Base-by-base conservation (phyloP, 2,888 invertebrate genomes). In the Synanthedon andrenaeformis region DNA sequence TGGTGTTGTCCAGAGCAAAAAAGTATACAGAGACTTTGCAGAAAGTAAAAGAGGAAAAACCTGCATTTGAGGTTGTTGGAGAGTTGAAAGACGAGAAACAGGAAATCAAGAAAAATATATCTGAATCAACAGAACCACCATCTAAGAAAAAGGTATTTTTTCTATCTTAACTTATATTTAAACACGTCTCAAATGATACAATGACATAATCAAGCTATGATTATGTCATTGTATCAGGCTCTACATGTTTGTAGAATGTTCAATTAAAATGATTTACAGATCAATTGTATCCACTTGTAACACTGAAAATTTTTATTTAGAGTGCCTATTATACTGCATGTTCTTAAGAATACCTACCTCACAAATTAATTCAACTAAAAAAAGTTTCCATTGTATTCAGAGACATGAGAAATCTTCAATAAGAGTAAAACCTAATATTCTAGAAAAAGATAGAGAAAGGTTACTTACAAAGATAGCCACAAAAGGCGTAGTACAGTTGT, bases 401-500 rank as follows among this genome's bases (percentile, higher is more conserved):
- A 91, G 89, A 89, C 83, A 85, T 68, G 89, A 90, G 52, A 86
- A 89, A 67, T 84, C 92, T 53, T 89, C 90, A 57, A 86, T 94
- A 53, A 85, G 95, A 65, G 77, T 91, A 0, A 96, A 94, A 82
- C 96, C 96, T 49, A 90, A 92, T 55, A 89, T 92, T 60, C 77
- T 91, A 60, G 94, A 96, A 62, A 91, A 91, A 64, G 94, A 94
- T 54, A 89, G 92, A 60, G 97, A 97, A 77, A 90, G 91, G 62
- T 82, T 90, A 55, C 76, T 97, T 51, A 86, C 92, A 42, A 95
- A 93, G 89, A 94, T 96, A 65, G 96, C 96, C 10, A 97, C 96
- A 42, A 94, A 94, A 74, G 97, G 97, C 67, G 96, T 97, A 1
- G 96, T 97, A 0, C 96, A 97, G 72, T 83, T 97, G 58, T 97